A percentile compares a stretch with the other conserved stretches of the same genome.
Evolutionary conservation across 1,140 invertebrate genomes (phyloP).

Genomic region (Phymastichus coffea): DNA sequence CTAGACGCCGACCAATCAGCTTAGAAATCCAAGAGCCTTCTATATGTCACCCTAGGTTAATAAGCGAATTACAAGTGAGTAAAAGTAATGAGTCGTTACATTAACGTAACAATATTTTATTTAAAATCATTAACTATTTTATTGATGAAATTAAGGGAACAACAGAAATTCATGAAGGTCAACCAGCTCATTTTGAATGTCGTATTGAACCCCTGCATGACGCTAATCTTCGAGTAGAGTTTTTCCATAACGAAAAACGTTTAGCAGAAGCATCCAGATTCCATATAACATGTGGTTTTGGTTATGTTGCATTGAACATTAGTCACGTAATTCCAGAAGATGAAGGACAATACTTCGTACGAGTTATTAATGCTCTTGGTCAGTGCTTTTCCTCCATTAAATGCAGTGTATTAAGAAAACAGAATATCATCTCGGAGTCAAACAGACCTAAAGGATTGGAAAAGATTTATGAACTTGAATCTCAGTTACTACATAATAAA

Average conservation of each 20-base stretch:
- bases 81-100: no score
- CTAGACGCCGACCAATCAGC: slow-evolving; percentile 74
- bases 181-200: slow-evolving; percentile 88
- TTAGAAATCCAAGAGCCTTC: slow-evolving; percentile 80
- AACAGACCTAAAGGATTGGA: slow-evolving; percentile 94
- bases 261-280: slow-evolving; percentile 82
- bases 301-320: slow-evolving; percentile 91
- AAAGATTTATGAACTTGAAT: slow-evolving; percentile 90
- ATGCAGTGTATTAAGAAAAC: slow-evolving; percentile 79
- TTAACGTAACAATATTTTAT: background rate
- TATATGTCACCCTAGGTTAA: slow-evolving; percentile 75
- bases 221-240: slow-evolving; percentile 85
- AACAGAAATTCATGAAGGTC: slow-evolving; percentile 80
- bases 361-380: slow-evolving; percentile 84
- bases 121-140: slow-evolving; percentile 2
- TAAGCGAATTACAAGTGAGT: slow-evolving; percentile 69
- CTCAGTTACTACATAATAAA: slow-evolving; percentile 72
- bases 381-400: slow-evolving; percentile 81
- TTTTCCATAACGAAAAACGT: slow-evolving; percentile 88
- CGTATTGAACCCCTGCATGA: slow-evolving; percentile 90
- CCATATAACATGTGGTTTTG: slow-evolving; percentile 94
- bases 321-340: slow-evolving; percentile 88
- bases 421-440: slow-evolving; percentile 89
- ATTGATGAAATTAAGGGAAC: slow-evolving; percentile 63
- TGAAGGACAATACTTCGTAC: slow-evolving; percentile 89